Base-by-base conservation (phyloP, 2,797 vertebrate genomes). In the Oryzias dopingdopingensis region DNA sequence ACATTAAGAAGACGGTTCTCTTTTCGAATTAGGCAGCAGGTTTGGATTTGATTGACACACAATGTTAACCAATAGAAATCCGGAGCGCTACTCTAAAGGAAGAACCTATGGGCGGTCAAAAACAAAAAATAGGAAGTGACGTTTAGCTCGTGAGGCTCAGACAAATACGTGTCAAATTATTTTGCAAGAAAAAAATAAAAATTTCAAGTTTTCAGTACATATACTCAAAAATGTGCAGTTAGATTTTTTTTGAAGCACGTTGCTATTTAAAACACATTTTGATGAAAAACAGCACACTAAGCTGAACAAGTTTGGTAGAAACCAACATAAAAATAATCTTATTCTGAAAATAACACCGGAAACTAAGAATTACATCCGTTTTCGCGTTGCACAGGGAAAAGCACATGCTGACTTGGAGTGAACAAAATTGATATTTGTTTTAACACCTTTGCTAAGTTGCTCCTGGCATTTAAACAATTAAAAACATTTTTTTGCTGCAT, bases 81-180 rank as follows among this genome's bases (percentile, higher is more conserved):
- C 2, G 32, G 62, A 82, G 73, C 65, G 76, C 77, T 15, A 47
- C 40, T 77, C 66, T 7, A 41, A 1, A 7, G 46, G 6, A 47
- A 10, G 32, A 5, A 1, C 7, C 0, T 40, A 50, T 22, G 7
- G 76, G 67, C 55, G 66, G 55, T 16, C 4, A 6, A 20, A 29
- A 6, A 45, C 1, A 4, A 4, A 13, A 40, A 20, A 0, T 44
- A 69, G 89, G 88, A 91, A 87, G 66, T 86, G 81, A 89, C 88
- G 88, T 80, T 3, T 0, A 2, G 58, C 43, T 57, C 63, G 56
- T 77, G 81, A 72, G 12, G 54, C 68, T 54, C 64, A 23, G 67
- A 42, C 24, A 4, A 0, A 0, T 2, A 6, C 42, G 1, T 0
- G 48, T 80, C 59, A 75, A 56, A 2, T 10, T 2, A 2, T 26